Base-by-base conservation (phyloP, 2,113 vertebrate species). In the Hemiprocne comata region DNA sequence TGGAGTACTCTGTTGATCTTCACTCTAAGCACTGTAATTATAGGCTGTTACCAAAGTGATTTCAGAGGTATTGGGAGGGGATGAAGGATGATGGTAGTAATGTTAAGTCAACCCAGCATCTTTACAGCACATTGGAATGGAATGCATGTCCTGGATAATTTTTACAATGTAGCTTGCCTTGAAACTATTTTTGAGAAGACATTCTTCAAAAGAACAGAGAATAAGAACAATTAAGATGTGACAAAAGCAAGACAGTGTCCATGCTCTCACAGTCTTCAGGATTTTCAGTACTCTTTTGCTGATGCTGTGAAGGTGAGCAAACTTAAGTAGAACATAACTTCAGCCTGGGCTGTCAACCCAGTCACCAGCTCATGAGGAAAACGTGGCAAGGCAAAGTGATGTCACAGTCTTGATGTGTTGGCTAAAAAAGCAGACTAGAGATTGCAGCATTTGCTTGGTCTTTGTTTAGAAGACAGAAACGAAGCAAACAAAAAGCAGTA, bases 1-100 rank as follows among this genome's bases (percentile, higher is more conserved):
- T 24, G 8, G 55, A 54, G 16, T 29, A 66, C 16, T 70, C 50
- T 50, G 36, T 17, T 61, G 42, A 34, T 72, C 62, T 89, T 65
- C 72, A 38, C n/a, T 71, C 10, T 42, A 44, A 75, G 21, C 21
- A 61, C 1, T 79, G 48, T 55, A 75, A 72, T 46, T 76, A 26
- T 16, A 21, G 40, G 23, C 50, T 58, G 15, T 24, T 61, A 85
- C n/a, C 44, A 72, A 71, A 89, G 9, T 15, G 21, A 50, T 89
- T 95, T 86, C 62, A 72, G 44, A 75, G 31, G 33, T 50, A 73
- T 15, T 54, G 46, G 40, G 26, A 82, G 14, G 48, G 20, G 31
- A 76, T 17, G 1, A 36, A 28, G 14, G 33, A 78, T 0, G 0
- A 44, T 0, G 0, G 24, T 15, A 70, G n/a, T 13, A 55, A 9